phyloP scores from a whole-genome alignment of 2,113 vertebrate species.

The Antennarius striatus region DNA sequence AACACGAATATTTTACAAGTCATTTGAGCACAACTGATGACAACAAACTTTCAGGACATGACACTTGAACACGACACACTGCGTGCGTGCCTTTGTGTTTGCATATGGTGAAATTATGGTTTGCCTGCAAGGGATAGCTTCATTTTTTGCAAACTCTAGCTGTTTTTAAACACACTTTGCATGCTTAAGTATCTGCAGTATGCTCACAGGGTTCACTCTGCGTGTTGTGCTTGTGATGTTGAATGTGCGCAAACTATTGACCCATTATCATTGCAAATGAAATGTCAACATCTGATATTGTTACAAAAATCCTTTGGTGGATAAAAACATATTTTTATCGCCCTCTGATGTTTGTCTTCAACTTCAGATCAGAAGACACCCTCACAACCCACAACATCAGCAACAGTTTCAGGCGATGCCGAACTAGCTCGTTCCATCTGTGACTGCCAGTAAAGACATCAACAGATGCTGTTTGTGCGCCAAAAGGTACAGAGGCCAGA shows the following conservation, averaged over 20 bases:
- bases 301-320: slow-evolving; percentile 44
- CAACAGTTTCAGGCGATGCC: slow-evolving; percentile 7
- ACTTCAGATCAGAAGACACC: slow-evolving; percentile 34
- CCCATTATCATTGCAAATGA: slow-evolving; percentile 35
- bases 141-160: slow-evolving; percentile 21
- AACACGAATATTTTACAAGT: slow-evolving; percentile 14
- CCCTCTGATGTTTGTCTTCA: slow-evolving; percentile 35
- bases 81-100: not conserved
- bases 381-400: slow-evolving; percentile 12
- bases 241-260: slow-evolving; percentile 38
- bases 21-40: slow-evolving; percentile 22
- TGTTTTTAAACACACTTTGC: not conserved
- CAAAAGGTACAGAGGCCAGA: slow-evolving; percentile 33
- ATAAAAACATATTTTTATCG: slow-evolving; percentile 57
- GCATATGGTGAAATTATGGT: not conserved
- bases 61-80: slow-evolving; percentile 36
- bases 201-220: not conserved
- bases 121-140: not conserved
- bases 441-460: slow-evolving; percentile 35
- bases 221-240: not conserved
- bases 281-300: slow-evolving; percentile 59
- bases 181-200: not conserved
- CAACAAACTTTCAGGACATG: slow-evolving; percentile 16
- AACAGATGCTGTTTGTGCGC: slow-evolving; percentile 33
- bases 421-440: not conserved